Base-by-base conservation (phyloP, 2,113 vertebrate genomes). In the Notechis scutatus region DNA sequence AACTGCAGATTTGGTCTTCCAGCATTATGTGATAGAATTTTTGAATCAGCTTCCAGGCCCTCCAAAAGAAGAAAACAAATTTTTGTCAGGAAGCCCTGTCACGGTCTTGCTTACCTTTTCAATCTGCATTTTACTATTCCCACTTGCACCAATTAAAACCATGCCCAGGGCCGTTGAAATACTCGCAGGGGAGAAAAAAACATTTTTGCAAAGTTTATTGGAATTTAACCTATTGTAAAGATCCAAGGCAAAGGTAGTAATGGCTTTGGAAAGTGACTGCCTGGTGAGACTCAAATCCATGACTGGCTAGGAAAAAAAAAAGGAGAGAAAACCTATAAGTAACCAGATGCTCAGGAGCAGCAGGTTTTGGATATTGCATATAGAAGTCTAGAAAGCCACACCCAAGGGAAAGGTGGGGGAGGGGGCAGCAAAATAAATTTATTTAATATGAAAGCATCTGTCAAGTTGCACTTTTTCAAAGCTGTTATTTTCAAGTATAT, bases 201-300 rank as follows among this genome's bases (percentile, higher is more conserved):
- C 93, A 87, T 98, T 98, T 95, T 74, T 94, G 3, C 5, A 50
- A 90, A 1, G 6, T 57, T 94, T 87, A 7, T 26, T 89, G 95
- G 92, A 95, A 89, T 96, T 97, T 59, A 98, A 94, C 45, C 96
- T 94, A 88, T 96, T 95, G 88, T 97, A 97, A 92, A 98, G 94
- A 93, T 98, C 97, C n/a, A 98, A 96, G 94, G 97, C 96, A 96
- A 98, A 98, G 54, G 97, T 96, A 85, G 74, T 96, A 92, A 97
- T 94, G 20, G 97, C 85, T 92, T 92, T 94, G 88, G 97, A 95
- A 69, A 98, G 52, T 8, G 95, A 96, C 1, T 94, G 94, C 97
- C 97, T 97, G 29, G 1, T 91, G 94, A 95, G 96, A 90, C 0
- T 39, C 24, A 85, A 34, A 87, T 64, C 91, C 91, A 92, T 92